A percentile compares a stretch with the other conserved stretches of the same genome.
These are phyloP conservation scores for Adoxophyes honmai DNA, from an alignment of 1,140 invertebrate genomes.

Conservation along the genomic window DNA sequence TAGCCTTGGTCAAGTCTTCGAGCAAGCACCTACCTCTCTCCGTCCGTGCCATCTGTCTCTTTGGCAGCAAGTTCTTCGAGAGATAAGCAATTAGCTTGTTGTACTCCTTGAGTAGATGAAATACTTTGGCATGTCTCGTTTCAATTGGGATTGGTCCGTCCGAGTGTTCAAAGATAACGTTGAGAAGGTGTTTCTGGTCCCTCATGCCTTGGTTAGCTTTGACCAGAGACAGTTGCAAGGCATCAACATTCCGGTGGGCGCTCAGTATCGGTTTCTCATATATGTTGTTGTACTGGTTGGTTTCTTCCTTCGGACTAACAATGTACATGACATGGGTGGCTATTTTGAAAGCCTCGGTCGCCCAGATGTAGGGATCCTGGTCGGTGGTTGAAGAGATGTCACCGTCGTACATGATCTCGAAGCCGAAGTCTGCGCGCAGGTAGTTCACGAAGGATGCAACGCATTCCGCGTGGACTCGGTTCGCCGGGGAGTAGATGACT, in stretches of 20 bases:
- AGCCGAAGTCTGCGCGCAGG: conserved; percentile 51
- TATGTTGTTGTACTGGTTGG: conserved; percentile 55
- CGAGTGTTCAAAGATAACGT: conserved; percentile 63
- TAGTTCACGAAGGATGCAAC: conserved; percentile 55
- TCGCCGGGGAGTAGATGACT: conserved; percentile 54
- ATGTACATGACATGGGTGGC: conserved; percentile 57
- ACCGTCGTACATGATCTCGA: conserved; percentile 59
- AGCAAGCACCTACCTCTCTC: conserved; percentile 56
- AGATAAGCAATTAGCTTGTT: conserved; percentile 58
- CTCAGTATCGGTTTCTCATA: conserved; percentile 60
- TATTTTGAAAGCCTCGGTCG: conserved; percentile 43
- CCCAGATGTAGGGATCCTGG: conserved; percentile 60
- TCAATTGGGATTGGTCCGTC: conserved; percentile 48
- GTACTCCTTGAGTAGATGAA: conserved; percentile 58
- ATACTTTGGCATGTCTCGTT: conserved; percentile 44
- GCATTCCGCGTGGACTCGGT: conserved; percentile 57
- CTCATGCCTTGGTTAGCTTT: conserved; percentile 28
- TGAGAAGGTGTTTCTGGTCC: conserved; percentile 46
- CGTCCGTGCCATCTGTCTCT: conserved; percentile 52
- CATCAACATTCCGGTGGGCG: conserved; percentile 48
- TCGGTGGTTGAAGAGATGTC: conserved; percentile 53
- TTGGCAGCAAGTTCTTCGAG: conserved; percentile 57
- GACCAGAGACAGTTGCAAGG: conserved; percentile 41
- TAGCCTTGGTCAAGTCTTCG: conserved; percentile 57
- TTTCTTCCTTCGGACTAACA: conserved; percentile 50